These are phyloP conservation scores for Nanorana parkeri DNA, from an alignment of 2,113 vertebrate species.

Conservation along the genomic window DNA sequence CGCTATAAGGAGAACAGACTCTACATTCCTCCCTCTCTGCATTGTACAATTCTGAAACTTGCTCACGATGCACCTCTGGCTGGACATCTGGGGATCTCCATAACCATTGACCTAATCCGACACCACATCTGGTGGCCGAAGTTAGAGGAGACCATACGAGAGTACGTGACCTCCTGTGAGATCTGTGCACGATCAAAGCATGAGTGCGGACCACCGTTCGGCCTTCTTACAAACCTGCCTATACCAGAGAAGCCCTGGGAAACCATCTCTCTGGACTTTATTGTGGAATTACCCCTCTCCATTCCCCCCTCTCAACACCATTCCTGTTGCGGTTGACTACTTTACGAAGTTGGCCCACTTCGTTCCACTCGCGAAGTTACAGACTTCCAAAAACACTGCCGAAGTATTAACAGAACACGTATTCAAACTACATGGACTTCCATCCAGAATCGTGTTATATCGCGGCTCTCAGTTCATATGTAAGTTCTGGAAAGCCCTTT, in stretches of 20 bases:
- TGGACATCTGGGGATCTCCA: no score
- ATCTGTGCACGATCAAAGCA: background rate
- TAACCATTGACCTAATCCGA: no score
- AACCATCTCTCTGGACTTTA: no score
- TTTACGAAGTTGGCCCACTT: background rate
- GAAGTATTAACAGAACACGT: background rate
- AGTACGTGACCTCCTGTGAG: no score
- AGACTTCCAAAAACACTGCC: background rate
- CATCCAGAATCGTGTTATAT: background rate
- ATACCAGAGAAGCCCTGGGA: background rate
- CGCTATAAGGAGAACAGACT: no score
- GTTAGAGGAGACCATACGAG: no score
- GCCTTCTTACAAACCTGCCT: background rate
- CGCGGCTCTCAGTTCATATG: background rate
- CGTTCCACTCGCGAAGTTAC: background rate
- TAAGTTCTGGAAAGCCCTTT: background rate
- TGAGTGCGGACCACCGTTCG: background rate
- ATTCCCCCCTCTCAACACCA: background rate
- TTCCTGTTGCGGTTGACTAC: background rate
- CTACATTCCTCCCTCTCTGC: no score
- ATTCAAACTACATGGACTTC: background rate
- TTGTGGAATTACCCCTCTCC: background rate
- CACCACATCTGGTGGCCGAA: no score
- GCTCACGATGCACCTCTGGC: no score
- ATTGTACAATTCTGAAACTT: no score